A percentile compares a stretch with the other conserved stretches of the same genome.
Evolutionary conservation across 2,113 vertebrate species (phyloP).

Genomic region (Psophia crepitans): DNA sequence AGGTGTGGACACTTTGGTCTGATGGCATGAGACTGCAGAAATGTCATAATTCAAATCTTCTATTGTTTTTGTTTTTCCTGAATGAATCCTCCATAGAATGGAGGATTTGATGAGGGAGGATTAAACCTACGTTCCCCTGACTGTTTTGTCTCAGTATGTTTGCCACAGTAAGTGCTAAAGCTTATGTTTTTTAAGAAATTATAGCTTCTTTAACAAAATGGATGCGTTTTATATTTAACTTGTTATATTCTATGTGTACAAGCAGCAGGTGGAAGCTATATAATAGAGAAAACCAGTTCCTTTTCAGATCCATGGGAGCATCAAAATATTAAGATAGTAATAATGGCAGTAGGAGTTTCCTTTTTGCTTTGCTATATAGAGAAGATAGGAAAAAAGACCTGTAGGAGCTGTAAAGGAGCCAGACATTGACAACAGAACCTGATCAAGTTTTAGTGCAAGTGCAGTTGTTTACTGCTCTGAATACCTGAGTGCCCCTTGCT

Average conservation of each 20-base stretch:
- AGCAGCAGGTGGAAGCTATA: not conserved
- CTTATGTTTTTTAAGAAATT: not conserved
- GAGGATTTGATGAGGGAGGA: not conserved
- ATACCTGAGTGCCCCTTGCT: not conserved
- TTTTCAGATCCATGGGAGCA: not conserved
- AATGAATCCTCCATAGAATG: not conserved
- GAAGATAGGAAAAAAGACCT: not conserved
- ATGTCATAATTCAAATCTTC: not conserved
- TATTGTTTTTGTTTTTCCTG: not conserved
- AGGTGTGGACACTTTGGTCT: not conserved
- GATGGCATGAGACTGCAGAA: not conserved
- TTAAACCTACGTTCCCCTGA: not conserved
- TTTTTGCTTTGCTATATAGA: not conserved
- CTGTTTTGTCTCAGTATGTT: not conserved
- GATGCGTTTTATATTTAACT: not conserved
- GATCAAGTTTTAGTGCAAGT: not conserved
- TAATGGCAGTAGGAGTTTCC: not conserved
- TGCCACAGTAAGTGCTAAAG: not conserved
- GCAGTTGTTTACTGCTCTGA: not conserved
- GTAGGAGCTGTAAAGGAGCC: not conserved
- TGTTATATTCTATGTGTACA: not conserved
- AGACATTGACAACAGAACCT: not conserved
- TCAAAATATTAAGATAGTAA: not conserved
- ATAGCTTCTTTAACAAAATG: not conserved
- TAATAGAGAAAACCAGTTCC: not conserved